Evolutionary conservation across 1,140 invertebrate genomes (phyloP), one percentile per base, ranked within the genome.

Genomic region (Anastatus disparis): DNA sequence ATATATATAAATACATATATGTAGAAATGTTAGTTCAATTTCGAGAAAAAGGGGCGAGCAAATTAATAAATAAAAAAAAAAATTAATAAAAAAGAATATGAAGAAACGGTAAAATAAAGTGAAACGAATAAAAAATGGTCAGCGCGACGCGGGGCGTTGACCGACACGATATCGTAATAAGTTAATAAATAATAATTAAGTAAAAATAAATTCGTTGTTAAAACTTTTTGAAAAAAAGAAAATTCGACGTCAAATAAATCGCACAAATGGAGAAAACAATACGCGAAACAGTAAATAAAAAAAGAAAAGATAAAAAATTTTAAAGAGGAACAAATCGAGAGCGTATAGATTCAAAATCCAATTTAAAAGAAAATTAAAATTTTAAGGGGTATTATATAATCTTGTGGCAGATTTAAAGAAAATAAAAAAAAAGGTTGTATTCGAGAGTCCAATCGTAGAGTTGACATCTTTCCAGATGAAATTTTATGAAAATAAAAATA

Each of bases 391-490:
- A 31, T 48, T 59, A 48, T 9, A 53, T 64, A 53, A 35, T 63
- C 24, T 61, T 71, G 44, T 15, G 55, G 35, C 40, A 71, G 17
- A 71, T 44, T 59, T n/a, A n/a, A n/a, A n/a, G n/a, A n/a, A n/a
- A n/a, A n/a, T n/a, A n/a, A 29, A 20, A 63, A 24, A 64, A 73
- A 79, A 77, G 72, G 72, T 79, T 78, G 76, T 81, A 82, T 82
- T 74, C 74, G 75, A 81, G 75, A 72, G 26, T 61, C 46, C 24
- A 62, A 62, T 67, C 29, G 48, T 63, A 56, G 26, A 44, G 15
- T 40, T 42, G 61, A 24, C 44, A 55, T 55, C 22, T 46, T 46
- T 63, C 9, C 46, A 67, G 15, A 46, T 53, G 1, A 6, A 59
- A 65, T 70, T 46, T 63, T 24, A 53, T 56, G 50, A 1, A 20